phyloP scores from a whole-genome alignment of 1,140 invertebrate species.

The Bombus picipes region DNA sequence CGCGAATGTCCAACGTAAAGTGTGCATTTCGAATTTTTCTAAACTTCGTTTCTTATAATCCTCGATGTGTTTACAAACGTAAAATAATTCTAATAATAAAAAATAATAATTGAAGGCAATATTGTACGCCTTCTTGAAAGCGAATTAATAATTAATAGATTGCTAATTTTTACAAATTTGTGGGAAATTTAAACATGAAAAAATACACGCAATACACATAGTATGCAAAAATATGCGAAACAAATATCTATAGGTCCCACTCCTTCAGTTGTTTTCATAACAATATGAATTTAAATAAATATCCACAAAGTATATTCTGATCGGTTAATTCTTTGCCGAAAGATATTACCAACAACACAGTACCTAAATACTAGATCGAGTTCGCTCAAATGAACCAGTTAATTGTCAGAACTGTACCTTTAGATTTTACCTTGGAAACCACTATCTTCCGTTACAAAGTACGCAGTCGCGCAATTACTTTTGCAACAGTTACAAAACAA shows the following conservation, averaged over 20 bases:
- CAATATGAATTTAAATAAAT: neutral
- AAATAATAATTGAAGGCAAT: neutral
- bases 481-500: neutral
- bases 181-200: neutral
- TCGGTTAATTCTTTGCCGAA: neutral
- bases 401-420: neutral
- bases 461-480: neutral
- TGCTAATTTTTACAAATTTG: neutral
- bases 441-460: neutral
- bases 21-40: constrained; percentile 6
- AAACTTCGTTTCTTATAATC: neutral
- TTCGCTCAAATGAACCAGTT: neutral
- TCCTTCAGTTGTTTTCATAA: neutral
- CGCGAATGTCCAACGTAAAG: constrained; percentile 30
- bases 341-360: neutral
- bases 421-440: neutral
- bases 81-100: neutral
- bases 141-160: no score
- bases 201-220: no score
- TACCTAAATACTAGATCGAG: neutral
- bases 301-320: neutral
- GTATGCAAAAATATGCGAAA: no score
- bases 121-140: neutral
- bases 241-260: no score
- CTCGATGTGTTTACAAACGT: neutral